phyloP scores from a whole-genome alignment of 2,797 vertebrate genomes.

The Cyprinella venusta region DNA sequence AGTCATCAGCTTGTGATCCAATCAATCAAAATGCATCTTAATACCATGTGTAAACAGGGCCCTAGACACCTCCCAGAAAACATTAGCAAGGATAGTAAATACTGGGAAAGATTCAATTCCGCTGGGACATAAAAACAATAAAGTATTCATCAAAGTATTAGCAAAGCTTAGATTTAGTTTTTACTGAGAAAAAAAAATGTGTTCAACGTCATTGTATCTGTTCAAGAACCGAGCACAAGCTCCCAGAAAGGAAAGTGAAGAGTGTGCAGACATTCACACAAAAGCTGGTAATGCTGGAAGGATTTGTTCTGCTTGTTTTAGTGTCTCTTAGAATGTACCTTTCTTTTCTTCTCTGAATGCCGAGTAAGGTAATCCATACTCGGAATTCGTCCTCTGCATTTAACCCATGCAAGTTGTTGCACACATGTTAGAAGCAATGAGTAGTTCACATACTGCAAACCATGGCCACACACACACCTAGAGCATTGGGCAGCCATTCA shows the following conservation, averaged over 20 bases:
- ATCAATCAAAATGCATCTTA: too few species aligned
- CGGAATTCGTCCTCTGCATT: too few species aligned
- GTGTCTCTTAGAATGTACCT: not conserved
- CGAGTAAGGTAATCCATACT: too few species aligned
- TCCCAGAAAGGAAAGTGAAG: not conserved
- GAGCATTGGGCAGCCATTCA: too few species aligned
- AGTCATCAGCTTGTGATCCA: too few species aligned
- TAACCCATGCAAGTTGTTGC: too few species aligned
- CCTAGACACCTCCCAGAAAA: not conserved
- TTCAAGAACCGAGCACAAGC: not conserved
- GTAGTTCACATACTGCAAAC: too few species aligned
- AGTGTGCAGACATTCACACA: not conserved
- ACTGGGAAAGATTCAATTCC: not conserved
- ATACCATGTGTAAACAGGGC: too few species aligned
- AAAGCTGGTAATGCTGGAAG: not conserved
- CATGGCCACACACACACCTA: too few species aligned
- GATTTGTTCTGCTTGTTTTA: slow-evolving; percentile 7
- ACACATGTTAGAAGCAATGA: too few species aligned
- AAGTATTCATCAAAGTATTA: not conserved
- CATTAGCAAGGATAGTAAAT: not conserved
- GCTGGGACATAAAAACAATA: not conserved
- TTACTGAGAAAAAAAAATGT: too few species aligned
- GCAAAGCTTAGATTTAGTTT: not conserved
- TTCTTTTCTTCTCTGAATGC: not conserved
- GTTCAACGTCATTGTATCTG: not conserved